Conservation (phyloP, 2,888 invertebrate genomes). For the Eucriotettix oculatus region DNA sequence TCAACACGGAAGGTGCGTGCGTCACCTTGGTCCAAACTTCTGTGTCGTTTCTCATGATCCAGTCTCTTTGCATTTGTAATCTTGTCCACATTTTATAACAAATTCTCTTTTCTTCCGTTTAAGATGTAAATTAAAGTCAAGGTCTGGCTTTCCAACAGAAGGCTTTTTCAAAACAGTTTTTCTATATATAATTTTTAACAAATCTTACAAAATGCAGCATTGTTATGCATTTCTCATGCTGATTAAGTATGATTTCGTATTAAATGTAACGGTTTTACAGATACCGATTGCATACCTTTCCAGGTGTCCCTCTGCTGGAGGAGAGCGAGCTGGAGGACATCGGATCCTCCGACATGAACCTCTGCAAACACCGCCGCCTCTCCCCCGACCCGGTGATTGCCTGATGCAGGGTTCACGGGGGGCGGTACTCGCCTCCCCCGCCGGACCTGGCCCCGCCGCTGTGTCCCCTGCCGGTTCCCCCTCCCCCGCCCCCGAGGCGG, state of each 20-base stretch:
- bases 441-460: not conserved
- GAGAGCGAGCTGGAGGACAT: not conserved
- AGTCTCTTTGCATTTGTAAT: no score
- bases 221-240: no score
- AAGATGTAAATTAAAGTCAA: no score
- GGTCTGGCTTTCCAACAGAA: no score
- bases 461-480: not conserved
- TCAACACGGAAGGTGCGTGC: constrained; percentile 34
- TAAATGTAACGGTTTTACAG: no score
- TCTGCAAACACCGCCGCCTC: not conserved
- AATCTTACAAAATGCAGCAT: no score
- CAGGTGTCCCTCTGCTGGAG: not conserved
- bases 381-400: not conserved
- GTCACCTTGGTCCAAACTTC: not conserved
- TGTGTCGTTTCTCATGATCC: no score
- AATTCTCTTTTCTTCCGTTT: no score
- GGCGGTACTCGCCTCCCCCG: not conserved
- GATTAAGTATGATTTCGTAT: no score
- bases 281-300: not conserved
- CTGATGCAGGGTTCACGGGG: not conserved
- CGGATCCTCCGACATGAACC: not conserved
- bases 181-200: no score
- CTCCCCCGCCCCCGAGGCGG: not conserved
- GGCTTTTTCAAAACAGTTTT: no score
- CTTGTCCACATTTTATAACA: no score